Evolutionary conservation across 2,888 invertebrate species (phyloP).

Genomic region (Zygaena filipendulae): DNA sequence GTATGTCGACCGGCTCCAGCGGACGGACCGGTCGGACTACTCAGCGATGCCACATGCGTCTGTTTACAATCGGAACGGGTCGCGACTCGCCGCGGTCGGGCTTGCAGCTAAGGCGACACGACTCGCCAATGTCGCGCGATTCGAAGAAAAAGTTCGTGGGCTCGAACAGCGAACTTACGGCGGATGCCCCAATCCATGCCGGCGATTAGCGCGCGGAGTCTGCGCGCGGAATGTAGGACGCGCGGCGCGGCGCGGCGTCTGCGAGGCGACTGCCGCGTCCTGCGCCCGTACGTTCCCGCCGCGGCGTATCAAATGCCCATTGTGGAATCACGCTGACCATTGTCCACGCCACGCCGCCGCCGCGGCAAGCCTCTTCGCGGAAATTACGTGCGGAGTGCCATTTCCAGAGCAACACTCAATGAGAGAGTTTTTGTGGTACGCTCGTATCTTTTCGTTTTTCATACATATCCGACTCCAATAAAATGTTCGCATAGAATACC

Average conservation of each 20-base stretch:
- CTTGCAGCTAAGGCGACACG: constrained; percentile 17
- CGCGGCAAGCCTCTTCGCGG: constrained; percentile 26
- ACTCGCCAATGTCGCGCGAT: constrained; percentile 14
- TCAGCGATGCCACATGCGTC: constrained; percentile 57
- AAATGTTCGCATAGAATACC: too few relatives aligned
- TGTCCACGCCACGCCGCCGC: constrained; percentile 21
- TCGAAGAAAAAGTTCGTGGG: constrained; percentile 25
- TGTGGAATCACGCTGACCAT: constrained; percentile 25
- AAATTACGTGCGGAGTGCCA: constrained; percentile 24
- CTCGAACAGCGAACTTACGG: constrained; percentile 44
- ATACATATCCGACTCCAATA: too few relatives aligned
- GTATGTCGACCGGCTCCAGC: constrained; percentile 58
- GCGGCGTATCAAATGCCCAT: constrained; percentile 32
- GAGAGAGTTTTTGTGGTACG: constrained; percentile 11
- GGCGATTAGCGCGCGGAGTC: constrained; percentile 28
- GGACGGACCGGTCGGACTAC: constrained; percentile 61
- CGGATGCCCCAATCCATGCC: constrained; percentile 67
- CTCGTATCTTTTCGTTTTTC: too few relatives aligned
- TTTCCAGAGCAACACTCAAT: constrained; percentile 17
- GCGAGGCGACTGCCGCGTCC: constrained; percentile 60
- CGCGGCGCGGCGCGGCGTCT: constrained; percentile 56
- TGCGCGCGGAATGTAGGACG: constrained; percentile 24
- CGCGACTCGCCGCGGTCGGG: constrained; percentile 26
- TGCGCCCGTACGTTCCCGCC: constrained; percentile 41
- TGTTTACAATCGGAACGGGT: constrained; percentile 59